Base-by-base conservation (phyloP, 2,113 vertebrate species). In the Eptatretus burgeri region DNA sequence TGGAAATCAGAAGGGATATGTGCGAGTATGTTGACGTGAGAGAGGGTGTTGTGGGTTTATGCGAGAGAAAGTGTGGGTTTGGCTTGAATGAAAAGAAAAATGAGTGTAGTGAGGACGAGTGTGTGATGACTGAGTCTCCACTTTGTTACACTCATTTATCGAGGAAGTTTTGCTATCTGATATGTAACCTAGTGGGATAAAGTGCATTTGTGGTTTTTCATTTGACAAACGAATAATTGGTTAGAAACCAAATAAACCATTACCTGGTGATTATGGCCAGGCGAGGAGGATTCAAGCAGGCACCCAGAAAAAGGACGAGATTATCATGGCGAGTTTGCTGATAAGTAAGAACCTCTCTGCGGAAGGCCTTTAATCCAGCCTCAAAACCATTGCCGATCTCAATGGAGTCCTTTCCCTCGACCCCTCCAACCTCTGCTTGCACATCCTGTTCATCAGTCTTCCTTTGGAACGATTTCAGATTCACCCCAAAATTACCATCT, bases 191-290 rank as follows among this genome's bases (percentile, higher is more conserved):
- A 11, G n/a, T 17, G n/a, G 56, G 11, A 17, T 19, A 20, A n/a
- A 17, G 56, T 60, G 56, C 56, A 17, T 60, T n/a, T 13, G 56
- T 17, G 56, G 56, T 12, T 60, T 60, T 60, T 19, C 56, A 10
- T n/a, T 60, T n/a, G 20, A 60, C 10, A 60, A 9, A 11, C 10
- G 56, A n/a, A 60, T 19, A 60, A 60, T 60, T 10, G 20, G 20
- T 60, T 60, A 11, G 10, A 60, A 60, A 20, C 19, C 11, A 60
- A 60, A 17, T 19, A 17, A 60, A 11, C 56, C 62, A 70, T 76
- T 68, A 94, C 91, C 89, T 96, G 72, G 91, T 98, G 76, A 98
- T 95, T 77, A 98, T 98, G 71, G 91, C 91, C n/a, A 98, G 78
- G 71, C 88, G 91, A 2, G 91, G 91, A 0, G 91, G 91, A 69